phyloP scores from a whole-genome alignment of 2,888 invertebrate genomes.

The Drosophila peninsularis region DNA sequence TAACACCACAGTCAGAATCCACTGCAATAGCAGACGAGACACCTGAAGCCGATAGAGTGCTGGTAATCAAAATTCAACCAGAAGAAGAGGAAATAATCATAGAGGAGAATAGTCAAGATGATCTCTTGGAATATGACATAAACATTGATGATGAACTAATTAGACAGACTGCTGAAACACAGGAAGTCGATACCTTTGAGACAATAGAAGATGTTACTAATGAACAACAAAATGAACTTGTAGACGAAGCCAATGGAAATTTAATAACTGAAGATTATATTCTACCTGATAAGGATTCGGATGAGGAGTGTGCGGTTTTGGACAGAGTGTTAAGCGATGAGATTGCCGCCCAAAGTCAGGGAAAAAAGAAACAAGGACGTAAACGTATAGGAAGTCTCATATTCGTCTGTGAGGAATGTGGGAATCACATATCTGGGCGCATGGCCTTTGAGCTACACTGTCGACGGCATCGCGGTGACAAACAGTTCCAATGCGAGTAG shows the following conservation, averaged over 20 bases:
- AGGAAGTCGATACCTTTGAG: slow-evolving; percentile 4
- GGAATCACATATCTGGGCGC: slow-evolving; percentile 66
- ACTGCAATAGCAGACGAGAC: not conserved
- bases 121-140: slow-evolving; percentile 42
- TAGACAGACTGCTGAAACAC: slow-evolving; percentile 18
- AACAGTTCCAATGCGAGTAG: slow-evolving; percentile 68
- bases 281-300: slow-evolving; percentile 36
- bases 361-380: slow-evolving; percentile 35
- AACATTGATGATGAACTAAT: slow-evolving; percentile 37
- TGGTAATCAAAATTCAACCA: slow-evolving; percentile 5
- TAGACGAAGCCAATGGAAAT: slow-evolving; percentile 1
- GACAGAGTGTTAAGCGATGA: slow-evolving; percentile 48
- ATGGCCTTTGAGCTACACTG: slow-evolving; percentile 72
- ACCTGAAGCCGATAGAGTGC: slow-evolving; percentile 1
- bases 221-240: slow-evolving; percentile 10
- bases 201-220: not conserved
- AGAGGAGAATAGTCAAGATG: slow-evolving; percentile 15
- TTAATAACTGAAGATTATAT: slow-evolving; percentile 11
- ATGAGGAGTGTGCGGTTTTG: slow-evolving; percentile 41
- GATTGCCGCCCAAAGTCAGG: slow-evolving; percentile 26
- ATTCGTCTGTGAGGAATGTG: slow-evolving; percentile 68
- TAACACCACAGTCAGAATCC: not conserved
- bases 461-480: slow-evolving; percentile 71
- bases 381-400: slow-evolving; percentile 38
- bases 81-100: slow-evolving; percentile 13